Conservation (phyloP, 2,113 vertebrate species). For the Salvelinus namaycush region DNA sequence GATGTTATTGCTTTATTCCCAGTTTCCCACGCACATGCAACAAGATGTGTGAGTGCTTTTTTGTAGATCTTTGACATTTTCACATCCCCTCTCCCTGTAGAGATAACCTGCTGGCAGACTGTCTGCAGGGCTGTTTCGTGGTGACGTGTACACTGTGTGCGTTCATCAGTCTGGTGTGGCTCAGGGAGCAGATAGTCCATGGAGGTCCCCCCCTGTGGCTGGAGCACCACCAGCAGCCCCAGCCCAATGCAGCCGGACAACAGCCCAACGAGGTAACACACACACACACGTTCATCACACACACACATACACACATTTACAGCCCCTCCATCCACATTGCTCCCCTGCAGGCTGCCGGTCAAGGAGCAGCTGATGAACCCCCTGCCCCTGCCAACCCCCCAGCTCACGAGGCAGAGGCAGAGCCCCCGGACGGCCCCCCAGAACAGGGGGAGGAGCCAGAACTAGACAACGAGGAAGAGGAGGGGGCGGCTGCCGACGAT, state of each 20-base stretch:
- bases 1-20: too few relatives aligned
- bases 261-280: conserved; percentile 83
- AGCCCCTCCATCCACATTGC: neutral
- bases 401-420: conserved; percentile 83
- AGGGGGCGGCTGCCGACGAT: conserved; percentile 87
- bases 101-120: conserved; percentile 97
- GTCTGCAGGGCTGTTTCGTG: conserved; percentile 97
- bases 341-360: conserved; percentile 66
- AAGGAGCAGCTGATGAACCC: conserved; percentile 82
- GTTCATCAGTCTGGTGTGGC: conserved; percentile 98
- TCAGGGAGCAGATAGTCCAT: conserved; percentile 96
- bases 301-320: too few relatives aligned
- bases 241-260: conserved; percentile 84
- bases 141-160: conserved; percentile 97
- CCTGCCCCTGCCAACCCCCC: conserved; percentile 80
- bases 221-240: conserved; percentile 89
- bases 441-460: conserved; percentile 91
- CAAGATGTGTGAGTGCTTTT: neutral
- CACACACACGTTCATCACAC: too few relatives aligned
- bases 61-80: neutral
- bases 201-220: conserved; percentile 96
- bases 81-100: conserved; percentile 60
- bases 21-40: neutral
- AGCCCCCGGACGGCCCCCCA: conserved; percentile 85
- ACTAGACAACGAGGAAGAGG: conserved; percentile 87